A percentile compares a stretch with the other conserved stretches of the same genome.
These are phyloP conservation scores for Parnassius smintheus DNA, from an alignment of 2,888 invertebrate genomes.

Conservation along the genomic window DNA sequence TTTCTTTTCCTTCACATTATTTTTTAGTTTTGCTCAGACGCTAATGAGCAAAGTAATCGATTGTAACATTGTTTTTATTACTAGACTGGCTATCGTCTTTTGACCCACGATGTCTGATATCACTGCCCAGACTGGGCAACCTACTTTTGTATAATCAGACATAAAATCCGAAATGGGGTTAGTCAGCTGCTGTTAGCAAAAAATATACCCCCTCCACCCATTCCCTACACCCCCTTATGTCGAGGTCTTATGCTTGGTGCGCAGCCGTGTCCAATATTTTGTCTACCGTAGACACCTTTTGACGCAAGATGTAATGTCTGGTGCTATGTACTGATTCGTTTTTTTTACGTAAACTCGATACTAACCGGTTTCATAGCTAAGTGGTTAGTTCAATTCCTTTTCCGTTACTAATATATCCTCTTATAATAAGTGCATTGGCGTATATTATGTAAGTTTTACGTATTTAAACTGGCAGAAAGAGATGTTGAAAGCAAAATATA, in stretches of 20 bases:
- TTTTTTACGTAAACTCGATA: background rate
- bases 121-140: background rate
- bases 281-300: conserved; percentile 10
- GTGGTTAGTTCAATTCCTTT: background rate
- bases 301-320: conserved; percentile 8
- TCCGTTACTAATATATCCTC: background rate
- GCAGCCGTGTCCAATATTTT: conserved; percentile 24
- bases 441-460: too few species aligned
- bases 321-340: background rate
- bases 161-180: conserved; percentile 13
- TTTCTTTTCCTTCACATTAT: too few species aligned
- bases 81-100: too few species aligned
- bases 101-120: too few species aligned
- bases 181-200: conserved; percentile 9
- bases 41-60: too few species aligned
- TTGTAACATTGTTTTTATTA: too few species aligned
- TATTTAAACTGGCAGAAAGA: too few species aligned
- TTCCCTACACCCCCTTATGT: conserved; percentile 7
- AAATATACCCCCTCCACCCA: background rate
- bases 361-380: background rate
- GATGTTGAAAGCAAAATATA: too few species aligned
- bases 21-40: too few species aligned
- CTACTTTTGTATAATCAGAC: conserved; percentile 8
- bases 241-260: conserved; percentile 23
- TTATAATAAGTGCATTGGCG: too few species aligned